Evolutionary conservation across 1,140 invertebrate species (phyloP).

Genomic region (Hypsibius dujardini): DNA sequence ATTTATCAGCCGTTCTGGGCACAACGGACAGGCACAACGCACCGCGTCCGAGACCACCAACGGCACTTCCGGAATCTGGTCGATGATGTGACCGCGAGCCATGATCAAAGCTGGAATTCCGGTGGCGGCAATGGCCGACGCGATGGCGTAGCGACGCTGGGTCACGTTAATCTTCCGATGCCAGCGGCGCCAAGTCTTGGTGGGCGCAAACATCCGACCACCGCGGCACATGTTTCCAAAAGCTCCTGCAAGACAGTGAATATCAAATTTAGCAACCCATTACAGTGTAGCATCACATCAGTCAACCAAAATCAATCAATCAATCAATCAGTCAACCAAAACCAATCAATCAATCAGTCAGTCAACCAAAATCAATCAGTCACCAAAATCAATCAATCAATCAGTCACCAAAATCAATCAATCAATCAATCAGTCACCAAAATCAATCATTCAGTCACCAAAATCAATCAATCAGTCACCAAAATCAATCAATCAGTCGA

Average conservation of each 20-base stretch:
- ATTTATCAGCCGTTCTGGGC: too few species aligned
- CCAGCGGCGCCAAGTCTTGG: slow-evolving; percentile 93
- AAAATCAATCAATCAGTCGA: neutral
- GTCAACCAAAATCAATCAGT: too few species aligned
- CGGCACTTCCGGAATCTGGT: slow-evolving; percentile 82
- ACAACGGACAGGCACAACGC: slow-evolving; percentile 26
- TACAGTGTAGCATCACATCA: neutral
- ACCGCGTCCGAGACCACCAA: slow-evolving; percentile 89
- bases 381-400: too few species aligned
- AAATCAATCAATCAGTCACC: too few species aligned
- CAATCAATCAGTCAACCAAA: neutral
- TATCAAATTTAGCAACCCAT: neutral
- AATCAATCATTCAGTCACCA: too few species aligned
- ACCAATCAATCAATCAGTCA: too few species aligned
- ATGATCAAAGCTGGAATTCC: slow-evolving; percentile 88
- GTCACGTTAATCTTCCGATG: slow-evolving; percentile 89
- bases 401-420: too few species aligned
- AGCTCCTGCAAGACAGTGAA: slow-evolving; percentile 38
- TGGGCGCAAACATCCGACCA: slow-evolving; percentile 97
- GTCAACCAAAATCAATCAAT: neutral
- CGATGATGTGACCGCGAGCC: slow-evolving; percentile 89
- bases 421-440: too few species aligned
- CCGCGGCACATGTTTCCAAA: slow-evolving; percentile 99
- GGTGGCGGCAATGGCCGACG: slow-evolving; percentile 86
- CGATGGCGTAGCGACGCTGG: slow-evolving; percentile 83